phyloP scores from a whole-genome alignment of 35 echinoderm and acorn worm species.

The Hemicentrotus pulcherrimus region DNA sequence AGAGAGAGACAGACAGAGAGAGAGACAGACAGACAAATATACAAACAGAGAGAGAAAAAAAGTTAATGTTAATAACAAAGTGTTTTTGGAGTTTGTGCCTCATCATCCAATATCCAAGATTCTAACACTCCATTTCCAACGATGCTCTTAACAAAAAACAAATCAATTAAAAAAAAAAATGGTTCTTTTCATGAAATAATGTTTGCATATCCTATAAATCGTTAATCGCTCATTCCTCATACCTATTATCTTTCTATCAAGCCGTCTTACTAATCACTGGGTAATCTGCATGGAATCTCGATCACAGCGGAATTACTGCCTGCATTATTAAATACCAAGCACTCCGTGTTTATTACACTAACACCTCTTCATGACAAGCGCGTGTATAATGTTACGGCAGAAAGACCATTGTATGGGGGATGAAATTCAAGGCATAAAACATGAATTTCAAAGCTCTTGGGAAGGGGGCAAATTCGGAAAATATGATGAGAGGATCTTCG shows the following conservation, averaged over 20 bases:
- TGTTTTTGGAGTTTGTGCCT: no score
- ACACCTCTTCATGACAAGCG: not conserved
- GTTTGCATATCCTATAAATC: no score
- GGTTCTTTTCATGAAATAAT: no score
- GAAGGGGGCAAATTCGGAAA: not conserved
- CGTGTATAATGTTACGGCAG: not conserved
- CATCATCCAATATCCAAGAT: no score
- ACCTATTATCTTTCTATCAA: not conserved
- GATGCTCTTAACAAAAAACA: no score
- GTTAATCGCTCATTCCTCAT: no score
- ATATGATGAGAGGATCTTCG: not conserved
- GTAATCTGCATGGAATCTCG: not conserved
- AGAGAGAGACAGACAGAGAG: no score
- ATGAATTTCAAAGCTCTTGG: not conserved
- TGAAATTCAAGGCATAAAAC: not conserved
- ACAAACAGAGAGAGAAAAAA: no score
- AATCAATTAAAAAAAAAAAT: no score
- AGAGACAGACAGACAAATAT: no score
- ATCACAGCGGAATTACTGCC: not conserved
- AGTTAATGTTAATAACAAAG: no score
- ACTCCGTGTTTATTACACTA: not conserved
- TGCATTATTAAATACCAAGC: conserved; percentile 2
- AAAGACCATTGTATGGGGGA: not conserved
- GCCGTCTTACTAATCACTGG: not conserved
- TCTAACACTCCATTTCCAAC: no score